phyloP scores from a whole-genome alignment of 2,888 invertebrate genomes.

The Abrostola triplasia region DNA sequence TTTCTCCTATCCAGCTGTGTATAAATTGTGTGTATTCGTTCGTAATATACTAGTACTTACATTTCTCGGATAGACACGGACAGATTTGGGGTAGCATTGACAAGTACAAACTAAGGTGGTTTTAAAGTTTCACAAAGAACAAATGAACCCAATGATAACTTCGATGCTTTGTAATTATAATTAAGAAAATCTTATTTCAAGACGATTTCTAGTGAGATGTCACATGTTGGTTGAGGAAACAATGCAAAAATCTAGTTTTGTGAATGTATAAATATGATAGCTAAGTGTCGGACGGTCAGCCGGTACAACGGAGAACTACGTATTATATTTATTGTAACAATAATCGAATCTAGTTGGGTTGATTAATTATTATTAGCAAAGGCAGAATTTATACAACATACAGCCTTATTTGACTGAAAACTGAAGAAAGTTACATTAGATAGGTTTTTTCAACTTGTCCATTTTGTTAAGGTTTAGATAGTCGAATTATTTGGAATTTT shows the following conservation, averaged over 20 bases:
- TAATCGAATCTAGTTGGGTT: conserved; percentile 45
- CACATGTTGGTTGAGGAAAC: conserved; percentile 40
- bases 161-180: conserved; percentile 54
- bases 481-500: conserved; percentile 67
- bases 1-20: conserved; percentile 19
- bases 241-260: conserved; percentile 43
- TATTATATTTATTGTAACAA: conserved; percentile 48
- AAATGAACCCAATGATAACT: conserved; percentile 26
- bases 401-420: conserved; percentile 54
- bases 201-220: conserved; percentile 50
- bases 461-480: conserved; percentile 69
- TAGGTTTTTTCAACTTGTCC: conserved; percentile 63
- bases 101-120: conserved; percentile 50
- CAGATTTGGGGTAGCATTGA: conserved; percentile 53
- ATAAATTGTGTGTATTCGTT: conserved; percentile 16
- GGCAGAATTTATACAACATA: conserved; percentile 27
- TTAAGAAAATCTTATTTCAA: conserved; percentile 46
- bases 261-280: conserved; percentile 28
- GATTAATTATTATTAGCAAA: conserved; percentile 26
- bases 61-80: conserved; percentile 22
- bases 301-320: conserved; percentile 30
- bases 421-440: conserved; percentile 55
- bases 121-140: conserved; percentile 33
- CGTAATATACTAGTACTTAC: conserved; percentile 30
- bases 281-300: conserved; percentile 32